Percentiles rank a stretch among this genome's conserved stretches.
Evolutionary conservation across 2,113 vertebrate species (phyloP).

Genomic region (Hemicordylus capensis): DNA sequence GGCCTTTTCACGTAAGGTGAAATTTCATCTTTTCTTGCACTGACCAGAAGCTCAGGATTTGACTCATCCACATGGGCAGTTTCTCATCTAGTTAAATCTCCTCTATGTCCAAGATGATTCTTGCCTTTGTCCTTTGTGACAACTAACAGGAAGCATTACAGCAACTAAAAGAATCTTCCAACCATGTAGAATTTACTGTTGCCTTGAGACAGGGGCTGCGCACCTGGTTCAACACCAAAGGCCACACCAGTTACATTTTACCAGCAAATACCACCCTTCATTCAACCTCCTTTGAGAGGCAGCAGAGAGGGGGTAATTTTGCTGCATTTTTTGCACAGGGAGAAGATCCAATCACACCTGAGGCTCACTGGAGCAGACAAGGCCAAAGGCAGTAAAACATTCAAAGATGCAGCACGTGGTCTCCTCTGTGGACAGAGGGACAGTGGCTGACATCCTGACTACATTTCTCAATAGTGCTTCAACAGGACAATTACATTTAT

Average conservation of each 20-base stretch:
- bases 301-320: neutral
- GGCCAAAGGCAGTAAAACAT: no score
- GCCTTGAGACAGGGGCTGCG: neutral
- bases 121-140: neutral
- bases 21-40: rapidly evolving
- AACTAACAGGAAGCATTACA: neutral
- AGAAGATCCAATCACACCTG: neutral
- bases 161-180: neutral
- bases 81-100: neutral
- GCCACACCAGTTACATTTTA: neutral
- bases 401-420: no score
- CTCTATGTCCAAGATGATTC: no score
- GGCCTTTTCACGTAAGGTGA: neutral
- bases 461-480: no score
- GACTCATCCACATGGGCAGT: neutral
- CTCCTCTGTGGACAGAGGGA: no score
- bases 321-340: neutral
- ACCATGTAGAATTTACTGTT: neutral
- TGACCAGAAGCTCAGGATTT: no score
- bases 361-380: no score
- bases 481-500: no score
- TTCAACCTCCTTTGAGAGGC: no score
- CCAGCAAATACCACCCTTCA: no score
- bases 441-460: no score
- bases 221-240: neutral